Base-by-base conservation (phyloP, 2,888 invertebrate species). In the Phytoseiulus persimilis region DNA sequence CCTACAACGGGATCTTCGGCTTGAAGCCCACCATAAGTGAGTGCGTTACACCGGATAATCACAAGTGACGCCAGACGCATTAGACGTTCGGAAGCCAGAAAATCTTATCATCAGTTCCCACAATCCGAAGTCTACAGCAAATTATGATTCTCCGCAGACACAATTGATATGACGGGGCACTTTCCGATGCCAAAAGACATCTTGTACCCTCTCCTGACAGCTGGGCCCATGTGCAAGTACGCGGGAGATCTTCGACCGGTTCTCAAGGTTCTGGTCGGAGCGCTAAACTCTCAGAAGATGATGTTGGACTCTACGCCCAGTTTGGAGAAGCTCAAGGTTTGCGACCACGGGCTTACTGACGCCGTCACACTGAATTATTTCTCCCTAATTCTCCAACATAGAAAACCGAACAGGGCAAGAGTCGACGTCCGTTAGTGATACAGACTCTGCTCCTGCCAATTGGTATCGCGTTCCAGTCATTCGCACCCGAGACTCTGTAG, bases 1-100 rank as follows among this genome's bases (percentile, higher is more conserved):
- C 93, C 91, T 93, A 93, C 91, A 93, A 93, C 91, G 94, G 94
- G 83, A 92, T 94, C n/a, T 94, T 93, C 91, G 94, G 94, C 39
- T 93, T 94, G 91, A 93, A 93, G 90, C 92, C 93, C 3, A 93
- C 93, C 6, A 91, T 91, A 91, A 92, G 93, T 93, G 91, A 90
- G 90, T 45, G n/a, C 0, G 65, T 11, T 6, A 11, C 28, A 2
- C 18, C 28, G 18, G 65, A 65, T 65, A 65, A 65, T 28, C 28
- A 65, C 65, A 11, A 11, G 28, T 65, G 23, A 39, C 39, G 39
- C 39, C 39, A 39, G 9, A 65, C 18, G 65, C 5, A 65, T 65
- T 65, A 2, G 18, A 65, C 11, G 9, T 3, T 23, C 5, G 65
- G 18, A 23, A 65, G 1, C 65, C 65, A 28, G 65, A 14, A 65